Base-by-base conservation (phyloP, 1,140 invertebrate genomes). In the Leptopilina boulardi region DNA sequence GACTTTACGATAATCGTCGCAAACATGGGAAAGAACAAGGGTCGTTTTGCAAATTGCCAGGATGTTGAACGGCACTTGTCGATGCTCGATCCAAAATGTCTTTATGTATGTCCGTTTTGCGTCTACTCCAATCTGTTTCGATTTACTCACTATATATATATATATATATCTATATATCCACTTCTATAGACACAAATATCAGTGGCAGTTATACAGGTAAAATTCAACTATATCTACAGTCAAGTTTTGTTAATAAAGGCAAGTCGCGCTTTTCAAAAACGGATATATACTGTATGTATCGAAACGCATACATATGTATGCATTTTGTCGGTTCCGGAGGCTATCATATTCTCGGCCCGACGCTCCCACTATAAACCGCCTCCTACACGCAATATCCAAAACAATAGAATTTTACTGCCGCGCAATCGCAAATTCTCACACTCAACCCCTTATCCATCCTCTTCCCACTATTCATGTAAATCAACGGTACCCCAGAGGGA, bases 321-420 rank as follows among this genome's bases (percentile, higher is more conserved):
- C 56, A 23, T 66, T 66, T 23, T 23, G 56, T 26, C 56, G 13
- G 23, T 30, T 26, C 21, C 56, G 56, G 26, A 13, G 26, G 23
- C 56, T 66, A 66, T 66, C 56, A 66, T 66, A 66, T 66, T 66
- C 56, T 66, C 56, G 56, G 26, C 56, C 26, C 56, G 23, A 66
- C 56, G 56, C 56, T 66, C 26, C 8, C 23, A 23, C 10, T 66
- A 66, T n/a, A 66, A 66, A 0, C 26, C 56, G 56, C 23, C 56
- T 8, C n/a, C 3, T 66, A 66, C 15, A 34, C 56, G 56, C 26
- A 66, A 66, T 66, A 66, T 30, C 56, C 56, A 66, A 66, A 66
- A 66, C 56, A 66, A 66, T 66, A 66, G 56, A 30, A 66, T 70
- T 44, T 59, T 77, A 73, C 41, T 23, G 51, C 71, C 21, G 42